phyloP scores from a whole-genome alignment of 2,888 invertebrate genomes.

The Drosophila anomalipes region DNA sequence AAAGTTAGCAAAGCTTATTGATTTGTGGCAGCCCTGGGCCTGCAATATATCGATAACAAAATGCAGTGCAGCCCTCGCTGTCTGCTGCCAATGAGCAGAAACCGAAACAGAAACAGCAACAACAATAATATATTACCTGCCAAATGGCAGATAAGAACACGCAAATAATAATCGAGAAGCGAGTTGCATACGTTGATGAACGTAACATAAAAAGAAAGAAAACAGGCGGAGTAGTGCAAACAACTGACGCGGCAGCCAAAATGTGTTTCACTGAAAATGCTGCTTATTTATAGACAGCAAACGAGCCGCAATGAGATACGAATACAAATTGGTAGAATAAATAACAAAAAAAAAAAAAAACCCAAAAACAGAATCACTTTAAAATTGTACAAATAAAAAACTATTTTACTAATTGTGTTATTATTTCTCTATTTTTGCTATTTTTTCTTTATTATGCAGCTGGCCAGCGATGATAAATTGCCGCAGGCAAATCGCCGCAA shows the following conservation, averaged over 20 bases:
- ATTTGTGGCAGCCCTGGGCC: conserved; percentile 11
- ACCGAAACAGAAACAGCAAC: conserved; percentile 10
- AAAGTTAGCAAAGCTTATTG: conserved; percentile 10
- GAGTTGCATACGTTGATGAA: conserved; percentile 15
- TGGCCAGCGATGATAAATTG: conserved; percentile 75
- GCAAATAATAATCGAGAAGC: conserved; percentile 7
- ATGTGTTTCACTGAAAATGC: conserved; percentile 62
- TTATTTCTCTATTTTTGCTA: background rate
- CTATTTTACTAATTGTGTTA: conserved; percentile 1
- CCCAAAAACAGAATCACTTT: background rate
- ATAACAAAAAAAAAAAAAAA: background rate
- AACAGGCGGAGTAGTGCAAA: conserved; percentile 21
- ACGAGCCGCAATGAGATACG: conserved; percentile 74
- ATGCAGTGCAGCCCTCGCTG: conserved; percentile 17
- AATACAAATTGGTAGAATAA: conserved; percentile 77
- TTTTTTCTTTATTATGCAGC: conserved; percentile 50
- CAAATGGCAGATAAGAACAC: conserved; percentile 31
- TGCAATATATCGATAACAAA: conserved; percentile 14
- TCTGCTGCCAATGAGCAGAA: conserved; percentile 7
- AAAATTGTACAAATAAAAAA: background rate
- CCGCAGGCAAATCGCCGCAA: conserved; percentile 67
- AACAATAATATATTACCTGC: conserved; percentile 15
- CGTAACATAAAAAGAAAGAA: conserved; percentile 3
- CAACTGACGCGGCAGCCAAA: conserved; percentile 32
- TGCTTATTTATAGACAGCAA: conserved; percentile 46